Percentiles rank a stretch among this genome's conserved stretches.
Evolutionary conservation across 2,113 vertebrate species (phyloP).

Genomic region (Bombycilla garrulus): DNA sequence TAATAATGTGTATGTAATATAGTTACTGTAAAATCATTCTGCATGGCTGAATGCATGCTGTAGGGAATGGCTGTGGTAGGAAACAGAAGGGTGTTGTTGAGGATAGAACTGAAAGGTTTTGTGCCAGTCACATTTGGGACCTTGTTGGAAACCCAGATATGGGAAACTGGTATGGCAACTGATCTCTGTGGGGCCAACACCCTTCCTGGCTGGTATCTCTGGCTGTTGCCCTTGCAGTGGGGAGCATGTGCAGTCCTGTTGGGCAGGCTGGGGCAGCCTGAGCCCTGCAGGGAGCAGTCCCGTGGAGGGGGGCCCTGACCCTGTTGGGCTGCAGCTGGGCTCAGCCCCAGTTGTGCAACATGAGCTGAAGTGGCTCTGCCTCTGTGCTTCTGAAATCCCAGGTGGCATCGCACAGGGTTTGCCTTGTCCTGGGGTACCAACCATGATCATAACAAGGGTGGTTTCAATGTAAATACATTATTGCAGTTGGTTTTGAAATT

Average conservation of each 20-base stretch:
- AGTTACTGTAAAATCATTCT: background rate
- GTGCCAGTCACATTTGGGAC: background rate
- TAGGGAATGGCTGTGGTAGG: background rate
- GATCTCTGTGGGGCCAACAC: background rate
- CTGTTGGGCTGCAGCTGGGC: background rate
- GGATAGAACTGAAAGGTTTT: background rate
- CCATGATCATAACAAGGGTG: background rate
- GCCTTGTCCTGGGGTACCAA: background rate
- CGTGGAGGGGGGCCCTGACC: background rate
- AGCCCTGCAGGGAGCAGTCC: background rate
- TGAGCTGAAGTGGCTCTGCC: background rate
- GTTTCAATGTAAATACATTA: background rate
- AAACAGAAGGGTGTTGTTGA: background rate
- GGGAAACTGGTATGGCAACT: background rate
- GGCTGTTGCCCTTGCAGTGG: background rate
- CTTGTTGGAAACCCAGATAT: background rate
- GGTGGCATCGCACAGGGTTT: rapidly evolving
- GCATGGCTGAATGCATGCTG: rapidly evolving
- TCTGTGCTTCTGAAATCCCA: rapidly evolving
- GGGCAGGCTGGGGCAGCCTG: background rate
- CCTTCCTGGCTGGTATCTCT: background rate
- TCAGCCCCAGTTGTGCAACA: rapidly evolving
- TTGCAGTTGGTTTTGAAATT: background rate
- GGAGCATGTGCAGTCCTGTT: background rate
- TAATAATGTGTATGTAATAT: background rate